phyloP scores from a whole-genome alignment of 2,888 invertebrate genomes.

The Lottia scabra region DNA sequence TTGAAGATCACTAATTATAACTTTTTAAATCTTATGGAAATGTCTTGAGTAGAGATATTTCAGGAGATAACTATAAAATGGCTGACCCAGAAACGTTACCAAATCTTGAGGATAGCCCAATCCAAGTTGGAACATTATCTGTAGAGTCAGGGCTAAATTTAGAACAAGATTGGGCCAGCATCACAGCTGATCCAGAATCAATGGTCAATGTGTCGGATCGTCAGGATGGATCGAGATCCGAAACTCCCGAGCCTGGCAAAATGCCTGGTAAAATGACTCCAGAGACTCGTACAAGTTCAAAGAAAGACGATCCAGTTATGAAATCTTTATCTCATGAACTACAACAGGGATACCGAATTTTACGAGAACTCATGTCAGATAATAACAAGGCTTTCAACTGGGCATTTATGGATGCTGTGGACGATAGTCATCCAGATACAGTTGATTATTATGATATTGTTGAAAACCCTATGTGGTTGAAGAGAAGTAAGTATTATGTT shows the following conservation, averaged over 20 bases:
- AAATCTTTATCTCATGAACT: conserved; percentile 52
- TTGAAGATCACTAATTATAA: too few relatives aligned
- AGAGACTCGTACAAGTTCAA: conserved; percentile 15
- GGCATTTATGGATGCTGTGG: conserved; percentile 70
- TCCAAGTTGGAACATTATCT: not conserved
- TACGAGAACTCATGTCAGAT: conserved; percentile 68
- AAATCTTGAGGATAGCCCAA: not conserved
- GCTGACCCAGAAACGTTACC: too few relatives aligned
- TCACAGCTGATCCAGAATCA: conserved; percentile 12
- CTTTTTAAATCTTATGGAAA: too few relatives aligned
- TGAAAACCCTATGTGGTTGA: conserved; percentile 71
- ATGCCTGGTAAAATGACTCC: conserved; percentile 9
- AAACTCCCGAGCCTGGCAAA: conserved; percentile 8
- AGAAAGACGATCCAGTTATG: conserved; percentile 10
- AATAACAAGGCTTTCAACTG: conserved; percentile 67
- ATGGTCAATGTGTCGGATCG: not conserved
- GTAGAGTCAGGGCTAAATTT: not conserved
- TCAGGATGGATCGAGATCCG: conserved; percentile 7
- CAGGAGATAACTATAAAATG: too few relatives aligned
- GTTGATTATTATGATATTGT: conserved; percentile 70
- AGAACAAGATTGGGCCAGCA: not conserved
- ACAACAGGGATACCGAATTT: conserved; percentile 66
- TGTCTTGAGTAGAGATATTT: too few relatives aligned
- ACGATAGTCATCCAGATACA: conserved; percentile 61
- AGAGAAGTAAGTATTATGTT: conserved; percentile 67